Base-by-base conservation (phyloP, 2,113 vertebrate genomes). In the Lethenteron reissneri region DNA sequence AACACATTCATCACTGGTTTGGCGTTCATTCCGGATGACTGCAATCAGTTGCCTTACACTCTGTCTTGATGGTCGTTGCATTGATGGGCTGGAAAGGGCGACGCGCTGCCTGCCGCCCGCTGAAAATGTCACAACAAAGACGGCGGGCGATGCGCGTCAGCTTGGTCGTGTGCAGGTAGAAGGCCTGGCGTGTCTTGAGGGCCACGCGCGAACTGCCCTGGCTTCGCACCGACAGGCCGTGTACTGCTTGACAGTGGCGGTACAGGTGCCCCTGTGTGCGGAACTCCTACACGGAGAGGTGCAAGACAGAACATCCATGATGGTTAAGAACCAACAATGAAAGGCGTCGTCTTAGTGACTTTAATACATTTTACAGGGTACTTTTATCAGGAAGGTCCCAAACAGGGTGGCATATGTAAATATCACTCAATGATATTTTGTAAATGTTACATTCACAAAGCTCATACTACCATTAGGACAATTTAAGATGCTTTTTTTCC, bases 161-260 rank as follows among this genome's bases (percentile, higher is more conserved):
- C 69, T 41, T 74, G 4, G 74, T 70, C 15, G 74, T 74, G 57
- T 74, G 74, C n/a, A 74, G 72, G 60, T 72, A 74, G 69, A 74
- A 74, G 14, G 74, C 74, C 69, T 74, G 74, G 15, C 71, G 69
- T n/a, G 74, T 74, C 72, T 73, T 74, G 71, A 74, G 74, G 60
- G 74, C 72, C 58, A 73, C 25, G 64, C 64, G 64, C 11, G 64
- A 68, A 10, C n/a, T 21, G 25, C 64, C 10, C 25, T 68, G 64
- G 64, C 25, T 68, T 21, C 64, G 64, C 64, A 68, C 64, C n/a
- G 64, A 17, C n/a, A 68, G 64, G 9, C 64, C 64, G 10, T 68
- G 64, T n/a, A 68, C 64, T 17, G 64, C 64, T 21, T 68, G 64
- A 25, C 64, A 68, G 64, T 68, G 64, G n/a, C 64, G 64, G 64